Evolutionary conservation across 2,888 invertebrate genomes (phyloP), one percentile per base, ranked within the genome.

Genomic region (Pandemis corylana): DNA sequence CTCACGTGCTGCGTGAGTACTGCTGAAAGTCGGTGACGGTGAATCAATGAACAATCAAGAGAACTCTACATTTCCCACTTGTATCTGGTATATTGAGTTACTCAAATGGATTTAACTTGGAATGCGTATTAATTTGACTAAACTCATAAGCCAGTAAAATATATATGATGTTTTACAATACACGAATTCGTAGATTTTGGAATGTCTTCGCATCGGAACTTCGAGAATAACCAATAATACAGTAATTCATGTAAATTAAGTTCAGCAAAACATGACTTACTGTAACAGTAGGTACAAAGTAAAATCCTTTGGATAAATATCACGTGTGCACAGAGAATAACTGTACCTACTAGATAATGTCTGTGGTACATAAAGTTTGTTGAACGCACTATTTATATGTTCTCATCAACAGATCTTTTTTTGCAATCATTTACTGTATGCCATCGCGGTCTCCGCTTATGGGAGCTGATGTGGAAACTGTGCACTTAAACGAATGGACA

Each of bases 1-100:
- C 76, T 78, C 79, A 78, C 82, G 80, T 79, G 82, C 85, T 83
- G 84, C 83, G 82, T 82, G 84, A 56, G 56, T 82, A 79, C 81
- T 80, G 78, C 79, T 77, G 80, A 80, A 74, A n/a, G n/a, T n/a
- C n/a, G n/a, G n/a, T 36, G 28, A 36, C 28, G 28, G 28, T 36
- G 28, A 36, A 36, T 36, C 28, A 36, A 36, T 36, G 28, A 2
- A 4, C 28, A 36, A 36, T 36, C 28, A 36, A 36, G 28, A 36
- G 28, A 36, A 36, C 28, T 36, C 28, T 4, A 36, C 28, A 2
- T 36, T 36, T 36, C 28, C 1, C 28, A 36, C 28, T 36, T 36
- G 28, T 36, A 36, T 4, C 28, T 36, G 28, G 28, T 36, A 36
- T 36, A 2, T 36, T 36, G 28, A 4, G 28, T 36, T 36, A 36